These are phyloP conservation scores for Rhinogobio ventralis DNA, from an alignment of 2,797 vertebrate species.

Conservation along the genomic window DNA sequence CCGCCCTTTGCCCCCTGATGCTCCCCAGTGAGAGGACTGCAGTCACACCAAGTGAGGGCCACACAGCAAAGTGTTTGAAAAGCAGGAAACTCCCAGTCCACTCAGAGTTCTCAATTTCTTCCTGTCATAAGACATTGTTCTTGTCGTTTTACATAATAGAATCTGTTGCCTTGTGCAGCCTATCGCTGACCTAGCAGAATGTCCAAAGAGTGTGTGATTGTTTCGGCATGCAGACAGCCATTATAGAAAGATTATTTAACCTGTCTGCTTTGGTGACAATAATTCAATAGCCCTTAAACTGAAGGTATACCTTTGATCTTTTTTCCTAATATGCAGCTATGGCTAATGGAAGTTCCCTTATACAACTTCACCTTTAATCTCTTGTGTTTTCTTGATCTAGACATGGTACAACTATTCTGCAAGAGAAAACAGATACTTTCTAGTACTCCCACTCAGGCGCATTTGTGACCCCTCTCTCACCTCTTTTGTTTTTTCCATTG, in stretches of 20 bases:
- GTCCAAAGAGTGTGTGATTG: neutral
- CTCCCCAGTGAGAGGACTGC: slow-evolving; percentile 44
- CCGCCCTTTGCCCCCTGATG: slow-evolving; percentile 40
- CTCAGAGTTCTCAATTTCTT: neutral
- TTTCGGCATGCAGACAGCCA: neutral
- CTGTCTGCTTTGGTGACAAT: neutral
- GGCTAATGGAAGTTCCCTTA: slow-evolving; percentile 12
- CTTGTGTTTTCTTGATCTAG: slow-evolving; percentile 31
- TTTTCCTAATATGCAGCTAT: slow-evolving; percentile 9
- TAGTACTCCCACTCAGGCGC: neutral
- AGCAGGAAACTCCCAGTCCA: neutral
- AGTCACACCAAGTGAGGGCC: neutral
- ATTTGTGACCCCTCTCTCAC: slow-evolving; percentile 21
- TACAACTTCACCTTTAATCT: slow-evolving; percentile 26
- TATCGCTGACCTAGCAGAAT: neutral
- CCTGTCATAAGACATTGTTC: neutral
- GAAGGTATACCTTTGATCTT: neutral
- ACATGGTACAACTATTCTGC: slow-evolving; percentile 19
- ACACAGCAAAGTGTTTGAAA: neutral
- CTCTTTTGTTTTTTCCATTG: slow-evolving; percentile 21
- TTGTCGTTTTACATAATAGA: neutral
- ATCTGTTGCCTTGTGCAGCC: neutral
- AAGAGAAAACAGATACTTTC: slow-evolving; percentile 1
- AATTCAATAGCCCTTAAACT: neutral
- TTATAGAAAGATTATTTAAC: slow-evolving; percentile 1